A percentile compares a stretch with the other conserved stretches of the same genome.
Evolutionary conservation across 2,888 invertebrate genomes (phyloP).

Genomic region (Thera obeliscata): DNA sequence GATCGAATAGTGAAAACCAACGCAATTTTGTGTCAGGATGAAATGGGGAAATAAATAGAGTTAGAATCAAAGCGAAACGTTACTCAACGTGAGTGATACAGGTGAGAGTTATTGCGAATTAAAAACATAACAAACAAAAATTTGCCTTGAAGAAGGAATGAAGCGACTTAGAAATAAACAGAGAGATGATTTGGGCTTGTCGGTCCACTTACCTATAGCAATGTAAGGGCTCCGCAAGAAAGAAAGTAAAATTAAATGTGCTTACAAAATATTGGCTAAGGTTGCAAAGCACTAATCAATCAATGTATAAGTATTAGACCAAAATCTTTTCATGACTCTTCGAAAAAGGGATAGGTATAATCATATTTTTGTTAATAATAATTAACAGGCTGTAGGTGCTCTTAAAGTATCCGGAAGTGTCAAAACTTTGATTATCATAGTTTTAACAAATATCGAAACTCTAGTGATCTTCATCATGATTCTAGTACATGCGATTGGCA

Average conservation of each 20-base stretch:
- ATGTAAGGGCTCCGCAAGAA: slow-evolving; percentile 85
- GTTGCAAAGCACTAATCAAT: slow-evolving; percentile 56
- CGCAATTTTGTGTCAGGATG: slow-evolving; percentile 36
- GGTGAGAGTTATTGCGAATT: slow-evolving; percentile 63
- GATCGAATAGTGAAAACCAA: slow-evolving; percentile 38
- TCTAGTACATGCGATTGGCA: slow-evolving; percentile 70
- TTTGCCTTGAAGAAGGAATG: slow-evolving; percentile 52
- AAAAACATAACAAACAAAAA: slow-evolving; percentile 59
- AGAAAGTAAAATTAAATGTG: slow-evolving; percentile 83
- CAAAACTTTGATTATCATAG: slow-evolving; percentile 10
- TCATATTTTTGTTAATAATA: slow-evolving; percentile 1
- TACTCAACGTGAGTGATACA: slow-evolving; percentile 70
- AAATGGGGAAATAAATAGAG: slow-evolving; percentile 65
- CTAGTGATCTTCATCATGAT: slow-evolving; percentile 47
- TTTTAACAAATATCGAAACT: slow-evolving; percentile 11
- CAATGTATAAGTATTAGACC: slow-evolving; percentile 35
- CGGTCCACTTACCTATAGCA: slow-evolving; percentile 82
- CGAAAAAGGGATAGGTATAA: slow-evolving; percentile 1
- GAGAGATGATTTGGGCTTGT: slow-evolving; percentile 68
- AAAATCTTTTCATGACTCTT: slow-evolving; percentile 27
- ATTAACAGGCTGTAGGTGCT: slow-evolving; percentile 18
- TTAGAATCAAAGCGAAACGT: slow-evolving; percentile 83
- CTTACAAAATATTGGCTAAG: slow-evolving; percentile 70
- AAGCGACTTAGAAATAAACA: slow-evolving; percentile 70
- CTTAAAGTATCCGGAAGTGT: slow-evolving; percentile 21